A percentile compares a stretch with the other conserved stretches of the same genome.
phyloP scores from a whole-genome alignment of 2,888 invertebrate genomes.

The Lucinisca nassula region DNA sequence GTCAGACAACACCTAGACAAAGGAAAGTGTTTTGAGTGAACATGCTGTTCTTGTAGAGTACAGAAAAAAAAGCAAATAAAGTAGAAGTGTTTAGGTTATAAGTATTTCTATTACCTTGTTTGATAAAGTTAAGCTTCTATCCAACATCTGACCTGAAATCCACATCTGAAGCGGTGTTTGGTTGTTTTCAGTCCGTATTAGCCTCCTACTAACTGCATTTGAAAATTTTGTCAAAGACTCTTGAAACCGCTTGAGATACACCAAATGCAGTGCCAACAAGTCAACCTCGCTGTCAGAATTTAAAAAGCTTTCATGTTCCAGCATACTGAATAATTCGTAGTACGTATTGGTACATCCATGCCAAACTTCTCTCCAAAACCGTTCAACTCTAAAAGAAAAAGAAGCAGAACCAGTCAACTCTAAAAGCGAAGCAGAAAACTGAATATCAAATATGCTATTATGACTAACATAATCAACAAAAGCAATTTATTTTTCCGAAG shows the following conservation, averaged over 20 bases:
- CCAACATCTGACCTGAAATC: slow-evolving; percentile 6
- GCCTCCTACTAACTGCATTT: neutral
- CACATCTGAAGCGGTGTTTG: slow-evolving; percentile 41
- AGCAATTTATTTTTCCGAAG: no score
- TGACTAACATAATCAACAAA: no score
- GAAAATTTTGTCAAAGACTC: slow-evolving; percentile 20
- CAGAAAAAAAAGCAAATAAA: no score
- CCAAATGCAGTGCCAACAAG: slow-evolving; percentile 30
- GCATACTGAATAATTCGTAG: slow-evolving; percentile 22
- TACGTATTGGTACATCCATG: slow-evolving; percentile 34
- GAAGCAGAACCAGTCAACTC: no score
- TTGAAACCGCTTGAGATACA: slow-evolving; percentile 40
- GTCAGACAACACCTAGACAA: no score
- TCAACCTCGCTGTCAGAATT: slow-evolving; percentile 37
- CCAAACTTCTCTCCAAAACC: slow-evolving; percentile 56
- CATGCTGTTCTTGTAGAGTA: no score
- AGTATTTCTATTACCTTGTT: no score
- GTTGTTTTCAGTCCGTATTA: slow-evolving; percentile 39
- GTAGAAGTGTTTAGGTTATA: no score
- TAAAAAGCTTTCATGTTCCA: slow-evolving; percentile 40
- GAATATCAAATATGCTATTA: no score
- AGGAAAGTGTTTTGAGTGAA: no score
- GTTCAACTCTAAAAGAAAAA: slow-evolving; percentile 33
- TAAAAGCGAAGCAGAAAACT: no score
- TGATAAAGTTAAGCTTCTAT: no score